A percentile compares a stretch with the other conserved stretches of the same genome.
These are phyloP conservation scores for Alectoris magna DNA, from an alignment of 2,797 vertebrate species.

Conservation along the genomic window DNA sequence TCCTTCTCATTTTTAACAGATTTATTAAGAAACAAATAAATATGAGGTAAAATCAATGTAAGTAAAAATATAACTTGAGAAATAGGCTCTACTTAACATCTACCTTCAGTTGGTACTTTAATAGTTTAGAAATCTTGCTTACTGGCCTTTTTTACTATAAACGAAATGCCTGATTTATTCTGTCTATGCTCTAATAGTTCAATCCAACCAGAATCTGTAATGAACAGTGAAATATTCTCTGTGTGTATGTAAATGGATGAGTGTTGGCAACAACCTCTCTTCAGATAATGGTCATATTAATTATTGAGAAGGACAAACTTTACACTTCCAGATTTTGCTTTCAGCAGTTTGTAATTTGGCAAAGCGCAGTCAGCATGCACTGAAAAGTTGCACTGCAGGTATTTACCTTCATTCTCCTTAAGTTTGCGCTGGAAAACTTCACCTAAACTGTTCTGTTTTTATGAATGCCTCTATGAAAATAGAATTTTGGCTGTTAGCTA, in stretches of 20 bases:
- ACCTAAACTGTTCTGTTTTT: neutral
- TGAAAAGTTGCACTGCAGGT: neutral
- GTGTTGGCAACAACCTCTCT: neutral
- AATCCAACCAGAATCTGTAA: neutral
- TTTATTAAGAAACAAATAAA: neutral
- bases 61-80: neutral
- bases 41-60: neutral
- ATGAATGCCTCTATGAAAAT: neutral
- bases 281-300: neutral
- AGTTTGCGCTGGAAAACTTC: neutral
- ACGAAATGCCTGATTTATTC: neutral
- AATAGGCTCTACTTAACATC: neutral
- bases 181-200: neutral
- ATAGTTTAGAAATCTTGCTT: neutral
- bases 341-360: neutral
- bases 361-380: fast-evolving
- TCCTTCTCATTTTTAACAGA: neutral
- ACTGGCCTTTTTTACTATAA: neutral
- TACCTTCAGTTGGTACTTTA: neutral
- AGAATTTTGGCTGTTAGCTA: neutral
- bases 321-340: neutral
- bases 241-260: neutral
- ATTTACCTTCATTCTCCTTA: neutral
- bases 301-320: neutral
- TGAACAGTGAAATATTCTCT: neutral